A percentile compares a stretch with the other conserved stretches of the same genome.
Evolutionary conservation across 2,888 invertebrate species (phyloP).

Genomic region (Leptopilina myrica): DNA sequence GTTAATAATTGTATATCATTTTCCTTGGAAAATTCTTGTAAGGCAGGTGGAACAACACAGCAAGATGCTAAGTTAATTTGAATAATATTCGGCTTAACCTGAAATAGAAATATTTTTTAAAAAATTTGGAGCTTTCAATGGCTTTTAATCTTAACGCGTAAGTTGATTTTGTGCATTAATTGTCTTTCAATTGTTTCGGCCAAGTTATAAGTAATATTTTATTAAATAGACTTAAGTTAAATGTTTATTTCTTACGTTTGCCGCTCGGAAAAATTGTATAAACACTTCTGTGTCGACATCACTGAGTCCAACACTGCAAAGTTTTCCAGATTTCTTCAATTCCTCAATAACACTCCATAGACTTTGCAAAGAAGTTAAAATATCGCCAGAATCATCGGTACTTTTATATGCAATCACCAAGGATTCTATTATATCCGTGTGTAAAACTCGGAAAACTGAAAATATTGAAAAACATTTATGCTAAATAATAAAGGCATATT

Average conservation of each 20-base stretch:
- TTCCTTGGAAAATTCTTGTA: conserved; percentile 93
- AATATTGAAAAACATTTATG: conserved; percentile 57
- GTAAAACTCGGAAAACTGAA: conserved; percentile 85
- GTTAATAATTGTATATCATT: conserved; percentile 95
- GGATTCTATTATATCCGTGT: conserved; percentile 87
- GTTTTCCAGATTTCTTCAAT: conserved; percentile 82
- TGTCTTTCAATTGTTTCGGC: too few relatives aligned
- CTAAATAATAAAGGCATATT: conserved; percentile 33
- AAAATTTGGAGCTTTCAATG: too few relatives aligned
- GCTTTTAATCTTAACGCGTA: too few relatives aligned
- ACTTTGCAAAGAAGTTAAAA: conserved; percentile 79
- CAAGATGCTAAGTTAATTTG: conserved; percentile 96
- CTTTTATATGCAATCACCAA: conserved; percentile 89
- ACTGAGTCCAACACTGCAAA: conserved; percentile 86
- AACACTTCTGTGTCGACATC: conserved; percentile 92
- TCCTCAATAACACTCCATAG: conserved; percentile 89
- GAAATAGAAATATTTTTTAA: conserved; percentile 23
- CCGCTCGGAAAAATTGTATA: conserved; percentile 85
- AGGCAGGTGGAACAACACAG: conserved; percentile 94
- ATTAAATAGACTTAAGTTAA: too few relatives aligned
- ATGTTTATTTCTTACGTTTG: conserved; percentile 77
- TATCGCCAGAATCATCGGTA: conserved; percentile 62
- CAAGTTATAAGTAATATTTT: too few relatives aligned
- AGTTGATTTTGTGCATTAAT: too few relatives aligned
- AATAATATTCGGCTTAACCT: conserved; percentile 90